These are phyloP conservation scores for Mactromeris polynyma DNA, from an alignment of 2,888 invertebrate genomes.

Conservation along the genomic window DNA sequence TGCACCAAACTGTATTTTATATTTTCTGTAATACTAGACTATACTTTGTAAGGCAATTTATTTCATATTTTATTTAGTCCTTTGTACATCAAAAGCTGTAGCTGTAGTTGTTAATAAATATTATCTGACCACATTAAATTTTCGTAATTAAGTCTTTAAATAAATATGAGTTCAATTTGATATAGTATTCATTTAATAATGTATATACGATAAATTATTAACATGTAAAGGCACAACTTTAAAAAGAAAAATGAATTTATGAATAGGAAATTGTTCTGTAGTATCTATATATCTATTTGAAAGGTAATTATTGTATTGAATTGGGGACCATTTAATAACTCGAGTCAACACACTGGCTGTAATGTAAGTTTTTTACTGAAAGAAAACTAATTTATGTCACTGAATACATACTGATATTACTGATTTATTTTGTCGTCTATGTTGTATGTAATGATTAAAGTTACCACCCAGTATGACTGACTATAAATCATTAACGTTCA, in stretches of 20 bases:
- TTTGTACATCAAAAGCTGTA: too few species aligned
- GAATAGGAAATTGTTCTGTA: background rate
- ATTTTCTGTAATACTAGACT: too few species aligned
- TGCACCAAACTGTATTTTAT: too few species aligned
- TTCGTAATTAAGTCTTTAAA: background rate
- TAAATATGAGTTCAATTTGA: background rate
- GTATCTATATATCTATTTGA: background rate
- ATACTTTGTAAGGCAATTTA: too few species aligned
- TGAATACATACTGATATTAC: background rate
- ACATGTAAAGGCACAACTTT: too few species aligned
- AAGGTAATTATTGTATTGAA: background rate
- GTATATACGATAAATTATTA: too few species aligned
- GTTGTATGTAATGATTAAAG: background rate
- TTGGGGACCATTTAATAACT: background rate
- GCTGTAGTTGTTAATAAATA: too few species aligned
- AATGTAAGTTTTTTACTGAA: background rate
- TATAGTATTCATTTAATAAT: background rate
- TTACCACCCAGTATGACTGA: background rate
- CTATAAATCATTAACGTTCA: background rate
- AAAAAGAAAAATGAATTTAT: background rate
- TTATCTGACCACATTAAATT: background rate
- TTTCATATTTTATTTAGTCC: too few species aligned
- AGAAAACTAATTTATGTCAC: conserved; percentile 15
- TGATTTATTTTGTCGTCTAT: background rate
- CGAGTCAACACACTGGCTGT: background rate